Base-by-base conservation (phyloP, 2,888 invertebrate species). In the Reticulitermes lucifugus region DNA sequence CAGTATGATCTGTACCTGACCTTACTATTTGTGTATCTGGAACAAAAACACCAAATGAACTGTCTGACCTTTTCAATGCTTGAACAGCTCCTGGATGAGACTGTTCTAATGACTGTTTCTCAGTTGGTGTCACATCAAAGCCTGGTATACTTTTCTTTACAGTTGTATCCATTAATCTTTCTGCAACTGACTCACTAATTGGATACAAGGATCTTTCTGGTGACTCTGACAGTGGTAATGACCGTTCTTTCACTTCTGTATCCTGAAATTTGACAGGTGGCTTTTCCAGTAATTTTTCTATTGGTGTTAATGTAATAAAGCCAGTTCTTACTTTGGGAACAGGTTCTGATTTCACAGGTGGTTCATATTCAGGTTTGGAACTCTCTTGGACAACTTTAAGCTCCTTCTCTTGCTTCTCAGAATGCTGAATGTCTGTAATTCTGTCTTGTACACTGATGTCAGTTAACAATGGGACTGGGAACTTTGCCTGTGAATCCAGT, bases 401-500 rank as follows among this genome's bases (percentile, higher is more conserved):
- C 18, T 25, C 79, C 29, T 79, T 51, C n/a, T 51, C 51, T 51
- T 46, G 79, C 5, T 79, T 79, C 25, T 55, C 79, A 43, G 55
- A 79, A 7, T 18, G 25, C 9, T 60, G 46, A 35, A 55, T 18
- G 21, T 65, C 81, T 22, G 65, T 25, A 81, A 70, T 70, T 70
- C 55, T 81, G 12, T 81, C 81, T 21, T 70, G 43, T 35, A 60
- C 4, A 6, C 22, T 65, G 12, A n/a, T 65, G n/a, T 81, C 81
- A 41, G 81, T 41, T 43, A 70, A 22, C 35, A 81, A 43, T 21
- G 60, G 81, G 25, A 12, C 70, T 81, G 41, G 12, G 46, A 81
- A 81, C 22, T 73, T 84, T 60, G 80, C 25, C n/a, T 81, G 84
- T 18, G 71, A 81, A 51, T 79, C 84, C 55, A 84, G 41, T 51